Conservation (phyloP, 2,888 invertebrate species). For the Adineta ricciae region DNA sequence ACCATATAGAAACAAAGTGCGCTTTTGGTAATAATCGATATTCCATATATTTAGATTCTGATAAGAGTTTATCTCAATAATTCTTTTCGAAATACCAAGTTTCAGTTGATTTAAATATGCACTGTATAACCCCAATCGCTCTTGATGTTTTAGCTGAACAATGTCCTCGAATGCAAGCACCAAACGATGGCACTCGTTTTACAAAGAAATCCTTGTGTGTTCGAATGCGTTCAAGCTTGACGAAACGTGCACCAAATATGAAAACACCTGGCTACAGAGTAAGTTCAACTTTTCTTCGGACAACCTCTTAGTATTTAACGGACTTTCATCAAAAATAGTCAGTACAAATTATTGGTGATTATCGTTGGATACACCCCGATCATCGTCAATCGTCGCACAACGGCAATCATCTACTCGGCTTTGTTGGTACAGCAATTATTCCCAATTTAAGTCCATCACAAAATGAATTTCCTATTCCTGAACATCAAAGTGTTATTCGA, state of each 20-base stretch:
- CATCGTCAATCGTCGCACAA: background rate
- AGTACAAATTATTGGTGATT: background rate
- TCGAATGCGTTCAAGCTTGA: conserved; percentile 3
- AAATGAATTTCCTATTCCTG: conserved; percentile 20
- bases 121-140: no score
- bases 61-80: no score
- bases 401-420: background rate
- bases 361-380: conserved; percentile 7
- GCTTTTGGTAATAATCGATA: background rate
- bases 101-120: no score
- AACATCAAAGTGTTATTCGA: conserved; percentile 14
- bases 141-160: background rate
- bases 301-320: no score
- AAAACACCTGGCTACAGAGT: background rate
- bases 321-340: no score
- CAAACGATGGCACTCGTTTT: background rate
- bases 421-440: conserved; percentile 17
- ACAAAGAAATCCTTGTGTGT: background rate
- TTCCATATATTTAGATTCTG: background rate
- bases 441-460: conserved; percentile 17
- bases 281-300: no score
- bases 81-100: no score
- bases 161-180: conserved; percentile 15
- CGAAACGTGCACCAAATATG: conserved; percentile 17
- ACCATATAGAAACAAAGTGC: background rate